Evolutionary conservation across 2,888 invertebrate genomes (phyloP).

Genomic region (Philaethria dido): DNA sequence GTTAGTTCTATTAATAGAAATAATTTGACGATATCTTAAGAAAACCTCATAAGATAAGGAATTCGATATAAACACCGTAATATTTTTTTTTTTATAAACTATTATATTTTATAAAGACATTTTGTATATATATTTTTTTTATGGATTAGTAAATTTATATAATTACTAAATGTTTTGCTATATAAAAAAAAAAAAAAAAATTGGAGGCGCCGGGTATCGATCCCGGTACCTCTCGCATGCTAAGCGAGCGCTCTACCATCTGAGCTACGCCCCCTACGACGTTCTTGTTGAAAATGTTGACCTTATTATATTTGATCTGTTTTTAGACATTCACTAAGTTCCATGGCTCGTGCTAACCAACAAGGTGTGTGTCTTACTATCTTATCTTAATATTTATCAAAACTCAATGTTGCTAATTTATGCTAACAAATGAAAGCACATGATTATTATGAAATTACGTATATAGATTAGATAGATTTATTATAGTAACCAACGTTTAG

Average conservation of each 20-base stretch:
- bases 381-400: constrained; percentile 45
- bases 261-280: constrained; percentile 78
- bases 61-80: constrained; percentile 49
- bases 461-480: neutral
- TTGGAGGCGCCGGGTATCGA: constrained; percentile 83
- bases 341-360: constrained; percentile 41
- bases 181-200: constrained; percentile 31
- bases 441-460: neutral
- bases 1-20: constrained; percentile 48
- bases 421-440: constrained; percentile 19
- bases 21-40: constrained; percentile 52
- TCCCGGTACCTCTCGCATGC: constrained; percentile 84
- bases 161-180: neutral
- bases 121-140: too few relatives aligned
- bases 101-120: too few relatives aligned
- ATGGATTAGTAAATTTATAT: neutral
- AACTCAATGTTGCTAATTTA: constrained; percentile 24
- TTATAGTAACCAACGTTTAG: neutral
- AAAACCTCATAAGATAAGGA: constrained; percentile 51
- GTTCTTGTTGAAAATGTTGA: neutral
- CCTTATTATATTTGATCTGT: neutral
- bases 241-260: constrained; percentile 84
- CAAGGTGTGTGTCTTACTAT: constrained; percentile 43
- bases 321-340: constrained; percentile 36
- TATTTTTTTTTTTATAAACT: too few relatives aligned